Conservation (phyloP, 2,113 vertebrate genomes). For the Chamaetylas fuelleborni region DNA sequence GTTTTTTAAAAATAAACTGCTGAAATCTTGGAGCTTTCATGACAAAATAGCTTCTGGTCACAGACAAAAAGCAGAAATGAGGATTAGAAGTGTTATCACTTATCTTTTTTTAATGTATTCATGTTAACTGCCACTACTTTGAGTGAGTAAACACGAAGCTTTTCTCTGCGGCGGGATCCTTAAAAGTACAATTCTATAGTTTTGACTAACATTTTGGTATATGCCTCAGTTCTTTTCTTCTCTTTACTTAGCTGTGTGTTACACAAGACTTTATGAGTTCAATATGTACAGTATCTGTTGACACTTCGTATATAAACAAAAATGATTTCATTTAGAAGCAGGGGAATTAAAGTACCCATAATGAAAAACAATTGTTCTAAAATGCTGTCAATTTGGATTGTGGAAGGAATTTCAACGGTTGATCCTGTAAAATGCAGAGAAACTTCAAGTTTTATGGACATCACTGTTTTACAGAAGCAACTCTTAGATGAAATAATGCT, state of each 20-base stretch:
- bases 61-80: conserved; percentile 18
- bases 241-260: conserved; percentile 20
- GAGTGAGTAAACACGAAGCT: background rate
- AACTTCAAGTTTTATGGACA: background rate
- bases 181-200: conserved; percentile 13
- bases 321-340: conserved; percentile 42
- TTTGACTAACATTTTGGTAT: conserved; percentile 18
- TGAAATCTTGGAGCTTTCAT: conserved; percentile 9
- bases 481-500: background rate
- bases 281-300: conserved; percentile 58
- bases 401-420: conserved; percentile 7
- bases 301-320: conserved; percentile 62
- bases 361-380: conserved; percentile 60
- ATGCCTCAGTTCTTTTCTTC: background rate
- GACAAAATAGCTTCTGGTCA: conserved; percentile 29
- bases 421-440: background rate
- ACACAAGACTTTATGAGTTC: conserved; percentile 52
- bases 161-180: background rate
- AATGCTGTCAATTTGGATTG: conserved; percentile 16
- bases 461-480: background rate
- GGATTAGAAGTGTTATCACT: background rate
- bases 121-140: background rate
- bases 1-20: background rate
- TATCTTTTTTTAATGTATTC: conserved; percentile 13
- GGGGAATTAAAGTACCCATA: conserved; percentile 38